Evolutionary conservation across 2,113 vertebrate species (phyloP).

Genomic region (Coryphaenoides rupestris): DNA sequence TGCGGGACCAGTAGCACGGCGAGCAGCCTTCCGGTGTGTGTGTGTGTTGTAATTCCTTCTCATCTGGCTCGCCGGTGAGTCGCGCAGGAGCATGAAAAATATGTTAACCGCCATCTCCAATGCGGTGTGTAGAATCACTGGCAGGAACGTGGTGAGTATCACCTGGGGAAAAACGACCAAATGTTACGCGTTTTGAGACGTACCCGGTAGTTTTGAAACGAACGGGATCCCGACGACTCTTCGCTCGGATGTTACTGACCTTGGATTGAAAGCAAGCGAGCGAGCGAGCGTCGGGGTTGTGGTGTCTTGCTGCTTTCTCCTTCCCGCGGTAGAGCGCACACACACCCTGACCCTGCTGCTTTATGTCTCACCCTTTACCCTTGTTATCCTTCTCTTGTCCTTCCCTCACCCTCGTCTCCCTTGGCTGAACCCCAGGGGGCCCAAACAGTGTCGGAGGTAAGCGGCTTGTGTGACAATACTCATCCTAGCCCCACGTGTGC

Average conservation of each 20-base stretch:
- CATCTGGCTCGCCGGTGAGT: not conserved
- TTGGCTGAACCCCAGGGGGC: slow-evolving; percentile 58
- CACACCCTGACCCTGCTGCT: not conserved
- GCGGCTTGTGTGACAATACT: slow-evolving; percentile 19
- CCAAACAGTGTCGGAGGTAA: slow-evolving; percentile 73
- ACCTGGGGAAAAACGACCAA: not conserved
- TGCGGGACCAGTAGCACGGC: too few relatives aligned
- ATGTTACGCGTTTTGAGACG: too few relatives aligned
- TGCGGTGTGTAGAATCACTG: slow-evolving; percentile 73
- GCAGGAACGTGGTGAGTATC: slow-evolving; percentile 65
- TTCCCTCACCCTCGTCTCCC: slow-evolving; percentile 1
- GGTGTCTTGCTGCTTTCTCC: not conserved
- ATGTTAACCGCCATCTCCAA: slow-evolving; percentile 85
- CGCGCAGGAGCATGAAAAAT: slow-evolving; percentile 73
- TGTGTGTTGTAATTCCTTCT: slow-evolving; percentile 25
- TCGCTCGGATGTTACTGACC: slow-evolving; percentile 36
- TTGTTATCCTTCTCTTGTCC: slow-evolving; percentile 21
- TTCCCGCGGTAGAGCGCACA: not conserved
- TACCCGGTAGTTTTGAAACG: too few relatives aligned
- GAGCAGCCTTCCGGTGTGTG: too few relatives aligned
- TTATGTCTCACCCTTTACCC: slow-evolving; percentile 8
- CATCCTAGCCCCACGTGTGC: not conserved
- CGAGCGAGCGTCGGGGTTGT: too few relatives aligned
- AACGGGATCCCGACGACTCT: not conserved
- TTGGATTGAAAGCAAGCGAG: slow-evolving; percentile 37